Conservation (phyloP, 1,140 invertebrate genomes). For the Maconellicoccus hirsutus region DNA sequence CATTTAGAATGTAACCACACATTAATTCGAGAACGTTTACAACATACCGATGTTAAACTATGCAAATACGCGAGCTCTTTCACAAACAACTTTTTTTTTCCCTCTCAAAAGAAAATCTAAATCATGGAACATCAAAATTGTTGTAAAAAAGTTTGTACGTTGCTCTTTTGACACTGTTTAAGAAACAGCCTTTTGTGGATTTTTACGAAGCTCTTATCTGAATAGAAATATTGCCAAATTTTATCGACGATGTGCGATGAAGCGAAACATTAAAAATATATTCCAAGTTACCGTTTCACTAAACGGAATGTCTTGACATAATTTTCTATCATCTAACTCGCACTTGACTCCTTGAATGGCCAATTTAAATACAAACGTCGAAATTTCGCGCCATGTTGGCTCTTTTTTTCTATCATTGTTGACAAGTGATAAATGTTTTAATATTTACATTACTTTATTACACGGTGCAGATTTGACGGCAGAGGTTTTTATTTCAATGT, state of each 20-base stretch:
- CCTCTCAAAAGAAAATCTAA: background rate
- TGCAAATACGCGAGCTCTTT: no score
- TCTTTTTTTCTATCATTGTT: background rate
- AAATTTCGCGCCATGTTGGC: background rate
- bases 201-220: background rate
- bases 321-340: background rate
- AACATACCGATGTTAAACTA: no score
- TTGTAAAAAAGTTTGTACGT: background rate
- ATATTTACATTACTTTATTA: slow-evolving; percentile 6
- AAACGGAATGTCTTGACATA: background rate
- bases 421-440: background rate
- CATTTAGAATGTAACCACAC: no score
- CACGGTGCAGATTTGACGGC: no score
- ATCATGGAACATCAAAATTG: background rate
- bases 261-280: background rate
- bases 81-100: background rate
- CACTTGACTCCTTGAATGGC: background rate
- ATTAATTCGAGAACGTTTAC: no score
- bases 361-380: slow-evolving; percentile 2
- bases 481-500: no score
- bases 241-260: background rate
- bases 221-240: slow-evolving; percentile 1
- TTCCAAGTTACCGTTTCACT: background rate
- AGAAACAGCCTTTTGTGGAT: background rate
- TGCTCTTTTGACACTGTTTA: background rate